Evolutionary conservation across 2,888 invertebrate species (phyloP).

Genomic region (Willowsia nigromaculata): DNA sequence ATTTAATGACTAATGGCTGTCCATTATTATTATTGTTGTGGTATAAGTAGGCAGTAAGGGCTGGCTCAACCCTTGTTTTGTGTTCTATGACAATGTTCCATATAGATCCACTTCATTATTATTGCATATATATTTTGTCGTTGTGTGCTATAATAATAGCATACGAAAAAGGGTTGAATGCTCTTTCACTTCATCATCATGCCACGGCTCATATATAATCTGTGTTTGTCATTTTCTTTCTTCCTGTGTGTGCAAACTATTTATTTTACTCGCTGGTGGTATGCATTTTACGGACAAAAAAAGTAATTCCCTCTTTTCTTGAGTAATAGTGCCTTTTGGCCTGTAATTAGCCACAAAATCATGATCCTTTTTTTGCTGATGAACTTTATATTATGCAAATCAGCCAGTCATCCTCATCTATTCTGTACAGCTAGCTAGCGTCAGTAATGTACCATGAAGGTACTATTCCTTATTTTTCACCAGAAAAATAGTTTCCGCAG

Average conservation of each 20-base stretch:
- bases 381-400: slow-evolving; percentile 64
- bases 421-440: neutral
- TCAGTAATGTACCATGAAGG: neutral
- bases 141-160: neutral
- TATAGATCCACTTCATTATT: slow-evolving; percentile 28
- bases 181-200: slow-evolving; percentile 52
- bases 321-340: slow-evolving; percentile 68
- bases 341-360: slow-evolving; percentile 69
- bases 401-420: slow-evolving; percentile 48
- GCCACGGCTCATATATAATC: slow-evolving; percentile 38
- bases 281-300: slow-evolving; percentile 2
- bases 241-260: slow-evolving; percentile 40
- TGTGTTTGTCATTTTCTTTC: slow-evolving; percentile 52
- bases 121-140: slow-evolving; percentile 2
- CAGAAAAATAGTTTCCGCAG: neutral
- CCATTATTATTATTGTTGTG: neutral
- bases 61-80: neutral
- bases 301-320: slow-evolving; percentile 33
- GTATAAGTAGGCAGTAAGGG: neutral
- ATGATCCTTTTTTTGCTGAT: slow-evolving; percentile 66
- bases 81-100: slow-evolving; percentile 43
- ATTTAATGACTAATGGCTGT: slow-evolving; percentile 38
- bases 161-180: slow-evolving; percentile 52
- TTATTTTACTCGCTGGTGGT: slow-evolving; percentile 19
- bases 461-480: neutral